A percentile compares a stretch with the other conserved stretches of the same genome.
phyloP scores from a whole-genome alignment of 1,140 invertebrate genomes.

The Andrena cerasifolii region DNA sequence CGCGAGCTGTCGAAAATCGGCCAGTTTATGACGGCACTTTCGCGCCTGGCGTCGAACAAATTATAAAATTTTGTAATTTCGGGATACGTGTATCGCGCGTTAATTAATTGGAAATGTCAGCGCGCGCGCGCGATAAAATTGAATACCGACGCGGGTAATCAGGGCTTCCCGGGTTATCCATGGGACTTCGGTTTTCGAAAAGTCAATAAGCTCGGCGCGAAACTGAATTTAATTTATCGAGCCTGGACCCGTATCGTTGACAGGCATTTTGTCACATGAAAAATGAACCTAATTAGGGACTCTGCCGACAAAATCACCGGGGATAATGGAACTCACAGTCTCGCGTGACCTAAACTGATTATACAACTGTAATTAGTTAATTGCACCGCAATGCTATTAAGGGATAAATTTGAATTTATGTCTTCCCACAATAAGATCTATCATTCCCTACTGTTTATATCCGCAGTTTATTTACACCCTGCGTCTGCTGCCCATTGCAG shows the following conservation, averaged over 20 bases:
- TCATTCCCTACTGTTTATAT: too few relatives aligned
- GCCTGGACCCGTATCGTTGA: neutral
- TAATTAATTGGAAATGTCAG: constrained; percentile 35
- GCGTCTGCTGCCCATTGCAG: too few relatives aligned
- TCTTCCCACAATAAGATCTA: too few relatives aligned
- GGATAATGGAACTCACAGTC: neutral
- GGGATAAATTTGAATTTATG: too few relatives aligned
- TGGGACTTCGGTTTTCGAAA: constrained; percentile 8
- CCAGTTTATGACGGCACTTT: neutral
- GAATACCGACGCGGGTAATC: constrained; percentile 14
- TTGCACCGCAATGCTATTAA: too few relatives aligned
- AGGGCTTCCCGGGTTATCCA: neutral
- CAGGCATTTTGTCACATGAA: neutral
- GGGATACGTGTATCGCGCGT: neutral
- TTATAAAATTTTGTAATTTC: constrained; percentile 37
- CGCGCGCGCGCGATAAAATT: constrained; percentile 17
- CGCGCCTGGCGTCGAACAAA: neutral
- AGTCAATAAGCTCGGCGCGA: constrained; percentile 16
- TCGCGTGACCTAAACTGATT: too few relatives aligned
- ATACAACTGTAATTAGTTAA: too few relatives aligned
- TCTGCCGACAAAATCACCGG: neutral
- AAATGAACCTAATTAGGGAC: neutral
- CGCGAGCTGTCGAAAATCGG: constrained; percentile 4
- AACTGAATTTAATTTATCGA: constrained; percentile 8
- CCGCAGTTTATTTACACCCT: too few relatives aligned